These are phyloP conservation scores for Pedicia rivosa DNA, from an alignment of 2,888 invertebrate genomes.

Conservation along the genomic window DNA sequence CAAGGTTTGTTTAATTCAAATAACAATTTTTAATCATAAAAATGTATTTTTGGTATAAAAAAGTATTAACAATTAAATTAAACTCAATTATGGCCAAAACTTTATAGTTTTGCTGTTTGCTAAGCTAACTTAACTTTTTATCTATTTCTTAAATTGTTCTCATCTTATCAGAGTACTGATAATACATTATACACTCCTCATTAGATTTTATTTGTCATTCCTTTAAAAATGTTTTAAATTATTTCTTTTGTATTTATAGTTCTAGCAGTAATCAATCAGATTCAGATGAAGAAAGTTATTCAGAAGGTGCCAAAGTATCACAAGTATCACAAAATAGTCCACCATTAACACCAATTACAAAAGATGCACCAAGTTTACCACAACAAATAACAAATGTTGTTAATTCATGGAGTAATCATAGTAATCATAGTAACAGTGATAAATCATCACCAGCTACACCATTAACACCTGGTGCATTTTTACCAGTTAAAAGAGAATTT, in stretches of 20 bases:
- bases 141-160: too few species aligned
- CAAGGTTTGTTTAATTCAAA: constrained; percentile 13
- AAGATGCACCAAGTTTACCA: constrained; percentile 31
- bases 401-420: constrained; percentile 27
- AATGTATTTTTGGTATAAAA: too few species aligned
- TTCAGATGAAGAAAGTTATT: constrained; percentile 58
- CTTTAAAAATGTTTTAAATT: too few species aligned
- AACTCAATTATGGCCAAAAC: too few species aligned
- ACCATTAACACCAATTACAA: constrained; percentile 47
- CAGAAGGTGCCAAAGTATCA: constrained; percentile 23
- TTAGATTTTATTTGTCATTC: too few species aligned
- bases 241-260: constrained; percentile 20
- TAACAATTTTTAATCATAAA: constrained; percentile 7
- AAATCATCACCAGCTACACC: constrained; percentile 19
- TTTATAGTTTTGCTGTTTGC: too few species aligned
- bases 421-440: constrained; percentile 1
- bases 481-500: constrained; percentile 48
- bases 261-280: constrained; percentile 64
- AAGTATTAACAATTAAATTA: too few species aligned
- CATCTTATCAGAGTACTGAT: too few species aligned
- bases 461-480: constrained; percentile 32
- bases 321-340: constrained; percentile 29
- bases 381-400: constrained; percentile 30
- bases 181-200: too few species aligned
- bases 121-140: too few species aligned